Conservation (phyloP, 2,888 invertebrate genomes). For the Tholera decimalis region DNA sequence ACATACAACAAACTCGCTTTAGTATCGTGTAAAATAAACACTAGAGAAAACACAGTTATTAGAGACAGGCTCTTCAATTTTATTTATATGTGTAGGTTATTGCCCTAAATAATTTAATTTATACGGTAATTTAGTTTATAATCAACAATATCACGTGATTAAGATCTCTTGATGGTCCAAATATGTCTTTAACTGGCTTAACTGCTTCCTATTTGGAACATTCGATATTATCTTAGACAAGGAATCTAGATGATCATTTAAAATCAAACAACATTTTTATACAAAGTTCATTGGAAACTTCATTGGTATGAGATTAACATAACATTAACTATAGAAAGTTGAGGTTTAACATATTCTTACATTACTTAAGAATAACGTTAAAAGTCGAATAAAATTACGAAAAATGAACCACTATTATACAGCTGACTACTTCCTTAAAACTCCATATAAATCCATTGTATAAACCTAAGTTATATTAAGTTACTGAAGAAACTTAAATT, state of each 20-base stretch:
- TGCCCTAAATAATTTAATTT: background rate
- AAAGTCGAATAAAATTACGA: constrained; percentile 25
- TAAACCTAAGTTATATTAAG: constrained; percentile 19
- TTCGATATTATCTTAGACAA: constrained; percentile 19
- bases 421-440: constrained; percentile 39
- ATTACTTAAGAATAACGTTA: constrained; percentile 14
- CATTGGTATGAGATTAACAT: constrained; percentile 31
- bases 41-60: too few relatives aligned
- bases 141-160: background rate
- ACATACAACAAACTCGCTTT: too few relatives aligned
- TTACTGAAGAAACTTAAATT: constrained; percentile 12
- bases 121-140: background rate
- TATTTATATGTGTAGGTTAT: too few relatives aligned
- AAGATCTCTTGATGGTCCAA: background rate
- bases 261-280: constrained; percentile 22
- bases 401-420: constrained; percentile 34
- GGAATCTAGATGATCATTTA: background rate
- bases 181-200: background rate
- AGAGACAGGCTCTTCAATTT: too few relatives aligned
- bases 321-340: constrained; percentile 45
- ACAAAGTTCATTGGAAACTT: constrained; percentile 1
- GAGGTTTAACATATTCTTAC: constrained; percentile 36
- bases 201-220: background rate
- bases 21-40: too few relatives aligned
- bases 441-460: too few relatives aligned